Evolutionary conservation across 2,797 vertebrate genomes (phyloP), one percentile per base, ranked within the genome.

Genomic region (Odontamblyopus lacepedii): DNA sequence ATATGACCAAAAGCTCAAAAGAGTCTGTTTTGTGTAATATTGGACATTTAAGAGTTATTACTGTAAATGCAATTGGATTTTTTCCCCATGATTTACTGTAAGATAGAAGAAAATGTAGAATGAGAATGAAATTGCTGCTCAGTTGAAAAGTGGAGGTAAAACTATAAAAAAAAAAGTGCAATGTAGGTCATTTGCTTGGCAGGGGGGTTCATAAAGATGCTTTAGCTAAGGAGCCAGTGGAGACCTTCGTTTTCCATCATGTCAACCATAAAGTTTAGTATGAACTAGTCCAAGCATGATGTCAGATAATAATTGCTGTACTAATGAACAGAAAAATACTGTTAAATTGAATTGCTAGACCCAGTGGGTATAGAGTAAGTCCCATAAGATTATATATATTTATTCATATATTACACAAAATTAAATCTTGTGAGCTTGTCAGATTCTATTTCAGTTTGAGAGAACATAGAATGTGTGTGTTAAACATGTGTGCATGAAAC

Each of bases 241-340:
- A 38, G 63, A 41, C 35, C 23, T 38, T 63, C 35, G 6, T 63
- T 63, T 63, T 63, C 62, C 62, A 63, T 19, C 30, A 35, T 35
- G 13, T 63, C 62, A 12, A 41, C 62, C 12, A 8, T 41, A 19
- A 60, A 57, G 23, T 30, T 7, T 35, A 30, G 32, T 12, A 1
- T 38, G 61, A 63, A 38, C 18, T 23, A 11, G 35, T 23, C 61
- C 62, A 63, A 19, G 16, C n/a, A 63, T 63, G 32, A 63, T 63
- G 62, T 41, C 35, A 41, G 19, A 26, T 13, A 32, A 23, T 41
- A 63, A 63, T 35, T 8, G 30, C 30, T 23, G 9, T 11, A 13
- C 19, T 63, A 41, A 63, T 63, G 62, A 63, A 63, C 15, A 64
- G n/a, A 26, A 44, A 38, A 64, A 11, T 13, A 12, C 35, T 6